Evolutionary conservation across 2,888 invertebrate species (phyloP).

Genomic region (Drosophila histrio): DNA sequence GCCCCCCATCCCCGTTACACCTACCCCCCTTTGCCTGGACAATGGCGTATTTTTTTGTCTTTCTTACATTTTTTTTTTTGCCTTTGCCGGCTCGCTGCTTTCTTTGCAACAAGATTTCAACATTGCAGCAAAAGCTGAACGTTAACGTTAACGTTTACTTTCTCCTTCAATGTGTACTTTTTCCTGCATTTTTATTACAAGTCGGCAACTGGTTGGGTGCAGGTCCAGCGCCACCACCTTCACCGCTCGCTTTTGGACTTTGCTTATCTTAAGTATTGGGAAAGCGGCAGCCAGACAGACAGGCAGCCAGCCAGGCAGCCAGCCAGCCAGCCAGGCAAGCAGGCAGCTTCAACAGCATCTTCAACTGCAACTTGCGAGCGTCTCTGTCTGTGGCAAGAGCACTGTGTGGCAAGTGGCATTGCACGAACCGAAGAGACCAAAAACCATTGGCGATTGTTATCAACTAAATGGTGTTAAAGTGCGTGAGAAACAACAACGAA

Average conservation of each 20-base stretch:
- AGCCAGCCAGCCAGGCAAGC: conserved; percentile 5
- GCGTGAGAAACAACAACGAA: conserved; percentile 69
- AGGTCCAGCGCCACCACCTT: conserved; percentile 67
- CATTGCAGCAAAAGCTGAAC: conserved; percentile 62
- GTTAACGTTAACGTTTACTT: conserved; percentile 75
- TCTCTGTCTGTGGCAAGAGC: conserved; percentile 24
- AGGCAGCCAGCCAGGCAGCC: conserved; percentile 11
- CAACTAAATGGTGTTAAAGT: conserved; percentile 80
- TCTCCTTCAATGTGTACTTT: conserved; percentile 78
- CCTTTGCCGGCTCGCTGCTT: conserved; percentile 69
- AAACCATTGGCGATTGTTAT: conserved; percentile 70
- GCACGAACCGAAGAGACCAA: conserved; percentile 49
- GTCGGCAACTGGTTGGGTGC: conserved; percentile 60
- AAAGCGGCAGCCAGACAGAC: conserved; percentile 42
- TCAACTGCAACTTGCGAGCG: conserved; percentile 49
- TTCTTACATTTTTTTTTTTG: conserved; percentile 45
- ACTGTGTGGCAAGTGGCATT: conserved; percentile 63
- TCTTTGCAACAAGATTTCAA: conserved; percentile 77
- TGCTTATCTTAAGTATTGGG: conserved; percentile 71
- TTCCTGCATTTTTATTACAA: conserved; percentile 76
- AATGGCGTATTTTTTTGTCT: conserved; percentile 24
- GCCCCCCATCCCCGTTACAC: conserved; percentile 15
- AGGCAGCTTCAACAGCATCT: conserved; percentile 57
- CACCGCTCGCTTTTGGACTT: conserved; percentile 74
- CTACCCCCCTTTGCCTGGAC: conserved; percentile 15